These are phyloP conservation scores for Drosophila chauvacae DNA, from an alignment of 1,140 invertebrate species.

Conservation along the genomic window DNA sequence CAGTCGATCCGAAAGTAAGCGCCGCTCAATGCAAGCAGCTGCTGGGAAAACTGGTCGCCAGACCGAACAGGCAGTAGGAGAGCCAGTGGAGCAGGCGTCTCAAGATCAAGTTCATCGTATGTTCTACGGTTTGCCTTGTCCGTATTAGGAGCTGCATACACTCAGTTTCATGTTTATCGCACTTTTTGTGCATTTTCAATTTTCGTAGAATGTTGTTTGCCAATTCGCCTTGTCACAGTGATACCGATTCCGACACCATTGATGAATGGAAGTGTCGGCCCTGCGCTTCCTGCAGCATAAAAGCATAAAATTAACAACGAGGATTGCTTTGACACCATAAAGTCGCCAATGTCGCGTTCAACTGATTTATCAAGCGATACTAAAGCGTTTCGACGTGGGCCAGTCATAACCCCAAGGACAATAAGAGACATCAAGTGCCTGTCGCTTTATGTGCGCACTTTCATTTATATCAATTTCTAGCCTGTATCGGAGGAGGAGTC, in stretches of 20 bases:
- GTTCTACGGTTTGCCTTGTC: conserved; percentile 63
- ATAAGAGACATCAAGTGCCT: conserved; percentile 45
- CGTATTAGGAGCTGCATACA: conserved; percentile 61
- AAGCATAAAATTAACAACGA: conserved; percentile 1
- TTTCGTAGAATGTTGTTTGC: conserved; percentile 51
- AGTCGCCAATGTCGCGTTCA: conserved; percentile 48
- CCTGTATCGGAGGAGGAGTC: conserved; percentile 9
- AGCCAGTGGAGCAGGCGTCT: conserved; percentile 52
- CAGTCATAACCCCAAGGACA: conserved; percentile 57
- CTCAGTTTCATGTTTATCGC: conserved; percentile 45
- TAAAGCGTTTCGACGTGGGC: conserved; percentile 65
- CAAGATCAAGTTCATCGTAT: conserved; percentile 79
- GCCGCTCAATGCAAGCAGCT: conserved; percentile 70
- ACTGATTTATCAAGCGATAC: conserved; percentile 70
- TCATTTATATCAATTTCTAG: conserved; percentile 76
- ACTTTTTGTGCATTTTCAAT: conserved; percentile 37
- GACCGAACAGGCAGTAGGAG: conserved; percentile 27
- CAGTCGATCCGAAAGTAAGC: conserved; percentile 67
- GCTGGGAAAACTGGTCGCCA: conserved; percentile 71
- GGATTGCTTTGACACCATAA: conserved; percentile 44
- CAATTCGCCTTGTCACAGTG: conserved; percentile 46
- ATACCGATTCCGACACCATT: conserved; percentile 9
- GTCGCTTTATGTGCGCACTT: conserved; percentile 64
- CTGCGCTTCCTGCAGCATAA: conserved; percentile 60
- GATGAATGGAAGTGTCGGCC: conserved; percentile 28